Conservation (phyloP, 2,797 vertebrate genomes). For the Ceryle rudis region DNA sequence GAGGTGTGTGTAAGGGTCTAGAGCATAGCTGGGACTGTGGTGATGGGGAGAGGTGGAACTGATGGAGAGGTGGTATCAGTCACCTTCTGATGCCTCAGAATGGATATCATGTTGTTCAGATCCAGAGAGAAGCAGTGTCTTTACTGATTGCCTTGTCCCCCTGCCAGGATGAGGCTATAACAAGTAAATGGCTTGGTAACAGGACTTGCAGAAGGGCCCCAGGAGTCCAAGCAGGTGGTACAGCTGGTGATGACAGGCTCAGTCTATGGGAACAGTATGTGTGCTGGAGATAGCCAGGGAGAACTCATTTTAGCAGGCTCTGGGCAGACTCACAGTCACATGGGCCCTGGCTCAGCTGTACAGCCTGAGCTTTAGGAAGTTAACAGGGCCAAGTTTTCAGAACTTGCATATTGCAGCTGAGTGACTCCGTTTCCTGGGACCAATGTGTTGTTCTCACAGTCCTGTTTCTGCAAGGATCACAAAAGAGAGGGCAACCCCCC, state of each 20-base stretch:
- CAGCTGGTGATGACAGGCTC: slow-evolving; percentile 46
- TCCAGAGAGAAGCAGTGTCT: background rate
- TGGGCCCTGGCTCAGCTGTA: slow-evolving; percentile 35
- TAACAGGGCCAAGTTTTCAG: background rate
- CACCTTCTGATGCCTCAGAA: background rate
- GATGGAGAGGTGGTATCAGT: background rate
- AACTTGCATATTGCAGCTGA: background rate
- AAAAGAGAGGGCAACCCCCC: rapidly evolving
- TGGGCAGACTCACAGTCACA: slow-evolving; percentile 29
- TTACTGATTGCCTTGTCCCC: background rate
- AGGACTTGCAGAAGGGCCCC: slow-evolving; percentile 17
- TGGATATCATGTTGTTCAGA: background rate
- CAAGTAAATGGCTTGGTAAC: background rate
- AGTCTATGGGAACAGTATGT: slow-evolving; percentile 42
- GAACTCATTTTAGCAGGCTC: slow-evolving; percentile 51
- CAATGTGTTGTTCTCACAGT: background rate
- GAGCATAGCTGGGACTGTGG: background rate
- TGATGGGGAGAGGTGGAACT: background rate
- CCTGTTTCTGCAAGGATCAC: background rate
- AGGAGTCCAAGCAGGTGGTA: slow-evolving; percentile 32
- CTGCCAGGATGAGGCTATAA: slow-evolving; percentile 21
- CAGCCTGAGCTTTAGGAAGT: background rate
- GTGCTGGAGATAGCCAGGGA: slow-evolving; percentile 48
- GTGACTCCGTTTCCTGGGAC: background rate
- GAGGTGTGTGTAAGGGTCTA: background rate